Conservation (phyloP, 2,797 vertebrate species). For the Chelonia mydas region DNA sequence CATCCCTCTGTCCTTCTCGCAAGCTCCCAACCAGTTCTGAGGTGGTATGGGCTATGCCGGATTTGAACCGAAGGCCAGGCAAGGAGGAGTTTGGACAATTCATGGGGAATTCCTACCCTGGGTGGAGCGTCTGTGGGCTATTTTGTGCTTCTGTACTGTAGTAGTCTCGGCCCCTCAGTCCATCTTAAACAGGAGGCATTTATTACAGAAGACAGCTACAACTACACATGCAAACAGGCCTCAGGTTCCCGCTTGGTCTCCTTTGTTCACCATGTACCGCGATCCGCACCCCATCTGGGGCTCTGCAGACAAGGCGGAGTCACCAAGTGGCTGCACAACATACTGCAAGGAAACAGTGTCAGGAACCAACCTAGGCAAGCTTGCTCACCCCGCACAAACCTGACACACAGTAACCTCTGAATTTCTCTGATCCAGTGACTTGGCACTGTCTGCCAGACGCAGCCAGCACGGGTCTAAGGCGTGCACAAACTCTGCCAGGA, state of each 20-base stretch:
- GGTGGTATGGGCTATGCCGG: neutral
- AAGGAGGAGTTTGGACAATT: neutral
- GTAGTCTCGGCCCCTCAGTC: neutral
- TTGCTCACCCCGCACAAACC: neutral
- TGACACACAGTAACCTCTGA: neutral
- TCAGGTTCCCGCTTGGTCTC: neutral
- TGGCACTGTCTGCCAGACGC: neutral
- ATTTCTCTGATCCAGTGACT: neutral
- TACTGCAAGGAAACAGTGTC: neutral
- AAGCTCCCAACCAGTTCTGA: neutral
- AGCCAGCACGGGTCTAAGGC: neutral
- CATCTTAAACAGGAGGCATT: neutral
- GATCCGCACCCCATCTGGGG: too few relatives aligned
- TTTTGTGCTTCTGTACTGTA: neutral
- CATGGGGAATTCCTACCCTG: neutral
- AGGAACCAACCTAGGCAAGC: neutral
- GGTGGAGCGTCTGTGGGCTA: neutral
- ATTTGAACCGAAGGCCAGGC: neutral
- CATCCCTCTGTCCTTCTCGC: neutral
- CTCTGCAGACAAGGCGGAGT: neutral
- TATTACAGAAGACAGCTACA: neutral
- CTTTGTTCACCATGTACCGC: neutral
- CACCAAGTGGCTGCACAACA: neutral
- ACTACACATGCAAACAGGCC: neutral
- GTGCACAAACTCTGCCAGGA: neutral